Evolutionary conservation across 2,888 invertebrate species (phyloP), one percentile per base, ranked within the genome.

Genomic region (Sminthurides aquaticus): DNA sequence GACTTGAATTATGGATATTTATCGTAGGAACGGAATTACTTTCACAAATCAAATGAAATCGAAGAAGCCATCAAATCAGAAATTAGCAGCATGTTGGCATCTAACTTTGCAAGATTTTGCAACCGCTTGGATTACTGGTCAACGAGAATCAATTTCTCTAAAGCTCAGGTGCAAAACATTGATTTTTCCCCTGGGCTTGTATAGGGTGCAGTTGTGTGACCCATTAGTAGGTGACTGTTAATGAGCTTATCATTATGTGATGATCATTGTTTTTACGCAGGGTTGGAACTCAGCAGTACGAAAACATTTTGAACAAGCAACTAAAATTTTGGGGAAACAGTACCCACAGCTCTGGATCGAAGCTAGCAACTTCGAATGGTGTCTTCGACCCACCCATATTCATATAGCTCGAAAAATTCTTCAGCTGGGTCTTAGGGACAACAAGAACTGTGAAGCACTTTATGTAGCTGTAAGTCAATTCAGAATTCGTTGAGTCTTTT

Each of bases 291-390:
- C 49, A 1, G 27, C 34, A 2, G 66, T 66, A 1, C 54, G 64
- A 22, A 65, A 63, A 29, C 15, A 49, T 58, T 68, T 60, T 56
- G 59, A 57, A 28, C 60, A 68, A 57, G 62, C 60, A 20, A 66
- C 66, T 1, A 66, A 61, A 57, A 25, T 55, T 1, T 54, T 63
- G 15, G 68, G 68, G 25, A 60, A 56, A 29, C 28, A 64, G 49
- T 58, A 64, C 54, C 66, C 68, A 15, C 63, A 64, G 24, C 49
- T 68, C 15, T 68, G 64, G 65, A 62, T 66, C n/a, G 62, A 65
- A 48, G 68, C 68, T 3, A 68, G 68, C 43, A 61, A 60, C 26
- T 68, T 60, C 48, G 68, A 68, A 58, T 64, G 66, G 65, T 27
- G 29, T 24, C n/a, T 62, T 11, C 48, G 57, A 28, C 64, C 62